Evolutionary conservation across 2,797 vertebrate genomes (phyloP).

Genomic region (Dicrostonyx torquatus): DNA sequence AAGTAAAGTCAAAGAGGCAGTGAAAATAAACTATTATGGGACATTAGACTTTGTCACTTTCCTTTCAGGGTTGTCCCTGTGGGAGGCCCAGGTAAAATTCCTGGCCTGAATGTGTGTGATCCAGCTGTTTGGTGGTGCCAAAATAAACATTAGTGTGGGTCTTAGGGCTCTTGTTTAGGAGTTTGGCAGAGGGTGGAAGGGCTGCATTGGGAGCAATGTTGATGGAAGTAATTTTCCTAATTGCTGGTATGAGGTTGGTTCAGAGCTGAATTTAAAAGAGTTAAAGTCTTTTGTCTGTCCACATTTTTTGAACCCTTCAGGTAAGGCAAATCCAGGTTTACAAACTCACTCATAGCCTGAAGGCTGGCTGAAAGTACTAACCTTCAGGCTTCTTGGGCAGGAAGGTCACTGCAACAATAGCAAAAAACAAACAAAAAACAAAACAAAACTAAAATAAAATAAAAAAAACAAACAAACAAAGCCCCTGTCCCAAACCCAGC

Average conservation of each 20-base stretch:
- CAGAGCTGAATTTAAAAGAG: constrained; percentile 45
- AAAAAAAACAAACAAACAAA: neutral
- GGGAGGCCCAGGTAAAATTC: neutral
- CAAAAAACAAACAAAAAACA: neutral
- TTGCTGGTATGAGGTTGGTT: constrained; percentile 34
- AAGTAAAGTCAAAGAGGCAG: constrained; percentile 10
- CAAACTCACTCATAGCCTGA: constrained; percentile 35
- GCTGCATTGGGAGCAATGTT: neutral
- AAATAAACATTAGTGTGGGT: constrained; percentile 37
- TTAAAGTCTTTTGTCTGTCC: constrained; percentile 24
- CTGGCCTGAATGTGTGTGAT: constrained; percentile 18
- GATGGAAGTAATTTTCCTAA: constrained; percentile 60
- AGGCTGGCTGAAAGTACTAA: neutral
- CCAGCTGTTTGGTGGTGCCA: constrained; percentile 37
- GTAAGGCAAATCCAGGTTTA: constrained; percentile 5
- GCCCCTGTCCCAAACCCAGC: neutral
- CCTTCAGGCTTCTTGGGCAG: neutral
- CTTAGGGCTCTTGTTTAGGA: neutral
- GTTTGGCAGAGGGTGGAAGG: constrained; percentile 15
- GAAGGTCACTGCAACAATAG: neutral
- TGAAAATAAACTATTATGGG: neutral
- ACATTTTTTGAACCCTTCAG: neutral
- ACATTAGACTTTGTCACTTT: neutral
- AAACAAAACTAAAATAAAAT: too few relatives aligned
- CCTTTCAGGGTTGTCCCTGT: neutral